These are phyloP conservation scores for Dryoscopus gambensis DNA, from an alignment of 2,113 vertebrate species.

Conservation along the genomic window DNA sequence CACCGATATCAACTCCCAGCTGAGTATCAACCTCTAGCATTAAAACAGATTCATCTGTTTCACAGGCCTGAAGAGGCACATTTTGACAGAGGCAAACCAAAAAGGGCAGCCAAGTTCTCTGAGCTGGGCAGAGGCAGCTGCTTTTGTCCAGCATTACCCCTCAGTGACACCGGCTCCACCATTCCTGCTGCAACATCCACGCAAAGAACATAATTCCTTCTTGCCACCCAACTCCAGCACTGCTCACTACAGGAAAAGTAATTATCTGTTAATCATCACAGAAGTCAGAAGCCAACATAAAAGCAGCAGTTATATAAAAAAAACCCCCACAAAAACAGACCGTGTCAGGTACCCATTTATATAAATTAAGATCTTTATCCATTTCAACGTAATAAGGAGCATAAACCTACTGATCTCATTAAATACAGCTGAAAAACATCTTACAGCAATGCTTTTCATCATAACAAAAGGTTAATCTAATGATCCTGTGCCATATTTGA, in stretches of 20 bases:
- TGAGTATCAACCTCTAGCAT: not conserved
- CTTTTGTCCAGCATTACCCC: not conserved
- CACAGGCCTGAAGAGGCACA: not conserved
- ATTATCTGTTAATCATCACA: not conserved
- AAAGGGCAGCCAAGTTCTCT: not conserved
- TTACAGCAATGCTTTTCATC: not conserved
- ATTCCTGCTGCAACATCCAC: not conserved
- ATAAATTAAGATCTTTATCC: conserved; percentile 35
- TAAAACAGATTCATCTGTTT: not conserved
- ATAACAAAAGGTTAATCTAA: conserved; percentile 37
- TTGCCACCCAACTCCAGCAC: not conserved
- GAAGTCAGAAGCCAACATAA: conserved; percentile 25
- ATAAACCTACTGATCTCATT: conserved; percentile 13
- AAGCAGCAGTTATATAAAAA: not conserved
- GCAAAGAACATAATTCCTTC: not conserved
- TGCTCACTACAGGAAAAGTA: not conserved
- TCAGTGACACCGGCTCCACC: not conserved
- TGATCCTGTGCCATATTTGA: not conserved
- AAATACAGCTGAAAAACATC: conserved; percentile 26
- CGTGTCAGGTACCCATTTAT: not conserved
- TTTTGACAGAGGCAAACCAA: not conserved
- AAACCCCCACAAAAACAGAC: not conserved
- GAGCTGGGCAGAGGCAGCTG: not conserved
- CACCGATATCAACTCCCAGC: not conserved
- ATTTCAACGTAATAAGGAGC: not conserved